Evolutionary conservation across 2,113 vertebrate species (phyloP).

Genomic region (Mellivora capensis): DNA sequence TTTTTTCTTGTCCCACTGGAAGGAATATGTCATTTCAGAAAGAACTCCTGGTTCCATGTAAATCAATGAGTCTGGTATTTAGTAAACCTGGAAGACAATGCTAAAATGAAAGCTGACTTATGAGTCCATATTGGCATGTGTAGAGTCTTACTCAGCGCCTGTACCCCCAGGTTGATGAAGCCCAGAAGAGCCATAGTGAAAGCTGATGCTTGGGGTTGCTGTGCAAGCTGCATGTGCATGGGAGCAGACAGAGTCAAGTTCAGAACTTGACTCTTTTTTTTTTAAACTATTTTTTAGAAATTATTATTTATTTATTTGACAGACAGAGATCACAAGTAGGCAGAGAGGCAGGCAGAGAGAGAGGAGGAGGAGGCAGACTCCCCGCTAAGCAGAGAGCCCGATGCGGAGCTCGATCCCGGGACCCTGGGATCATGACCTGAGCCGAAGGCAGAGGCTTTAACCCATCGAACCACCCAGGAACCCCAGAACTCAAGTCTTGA

Average conservation of each 20-base stretch:
- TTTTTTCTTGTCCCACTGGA: not conserved
- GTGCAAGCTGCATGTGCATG: not conserved
- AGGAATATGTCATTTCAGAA: not conserved
- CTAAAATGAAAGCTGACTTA: not conserved
- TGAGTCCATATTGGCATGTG: not conserved
- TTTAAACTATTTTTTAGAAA: too few relatives aligned
- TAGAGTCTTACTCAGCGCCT: not conserved
- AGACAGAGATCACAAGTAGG: too few relatives aligned
- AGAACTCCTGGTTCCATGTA: not conserved
- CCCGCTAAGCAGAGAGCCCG: too few relatives aligned
- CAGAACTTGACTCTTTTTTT: not conserved
- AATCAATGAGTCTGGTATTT: not conserved
- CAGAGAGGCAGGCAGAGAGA: too few relatives aligned
- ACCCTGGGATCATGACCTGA: too few relatives aligned
- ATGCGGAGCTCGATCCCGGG: too few relatives aligned
- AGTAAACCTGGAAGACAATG: not conserved
- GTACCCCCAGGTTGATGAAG: not conserved
- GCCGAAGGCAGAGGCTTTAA: too few relatives aligned
- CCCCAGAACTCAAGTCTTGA: too few relatives aligned
- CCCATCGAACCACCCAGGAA: too few relatives aligned
- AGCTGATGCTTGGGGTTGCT: not conserved
- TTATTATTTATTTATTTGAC: too few relatives aligned
- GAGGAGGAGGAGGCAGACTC: too few relatives aligned
- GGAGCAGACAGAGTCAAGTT: not conserved
- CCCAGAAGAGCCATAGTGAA: not conserved